Conservation (phyloP, 2,113 vertebrate species). For the Rhineura floridana region DNA sequence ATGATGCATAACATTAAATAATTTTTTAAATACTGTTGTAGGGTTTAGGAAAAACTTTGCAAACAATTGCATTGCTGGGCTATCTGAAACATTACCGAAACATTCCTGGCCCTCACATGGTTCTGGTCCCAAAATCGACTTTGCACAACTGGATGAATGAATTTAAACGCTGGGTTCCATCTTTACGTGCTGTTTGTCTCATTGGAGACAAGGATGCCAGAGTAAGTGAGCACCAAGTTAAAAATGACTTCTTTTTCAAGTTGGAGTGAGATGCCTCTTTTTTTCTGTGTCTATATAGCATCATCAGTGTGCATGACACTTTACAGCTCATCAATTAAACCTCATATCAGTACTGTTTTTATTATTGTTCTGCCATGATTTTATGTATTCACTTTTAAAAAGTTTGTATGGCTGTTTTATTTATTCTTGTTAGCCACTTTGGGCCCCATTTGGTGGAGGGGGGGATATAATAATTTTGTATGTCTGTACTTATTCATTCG, state of each 20-base stretch:
- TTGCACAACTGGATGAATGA: conserved; percentile 93
- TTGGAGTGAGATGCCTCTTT: neutral
- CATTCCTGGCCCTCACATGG: conserved; percentile 91
- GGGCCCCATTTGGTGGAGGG: no score
- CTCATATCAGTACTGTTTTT: no score
- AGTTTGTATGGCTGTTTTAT: no score
- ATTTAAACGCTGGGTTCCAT: conserved; percentile 90
- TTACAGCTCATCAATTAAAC: neutral
- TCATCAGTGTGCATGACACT: neutral
- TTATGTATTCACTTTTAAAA: no score
- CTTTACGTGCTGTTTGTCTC: conserved; percentile 87
- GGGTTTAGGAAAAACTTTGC: conserved; percentile 90
- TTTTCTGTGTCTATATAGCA: neutral
- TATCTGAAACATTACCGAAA: conserved; percentile 91
- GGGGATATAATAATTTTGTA: no score
- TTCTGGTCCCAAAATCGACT: conserved; percentile 90
- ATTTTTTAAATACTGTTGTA: conserved; percentile 62
- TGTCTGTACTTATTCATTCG: no score
- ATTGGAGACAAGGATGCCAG: conserved; percentile 88
- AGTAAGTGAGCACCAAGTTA: conserved; percentile 73
- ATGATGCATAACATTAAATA: conserved; percentile 6
- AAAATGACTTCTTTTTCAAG: rapidly evolving
- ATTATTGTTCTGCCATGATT: no score
- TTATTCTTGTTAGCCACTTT: no score
- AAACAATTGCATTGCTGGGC: conserved; percentile 88